phyloP scores from a whole-genome alignment of 2,113 vertebrate genomes.

The Boleophthalmus pectinirostris region DNA sequence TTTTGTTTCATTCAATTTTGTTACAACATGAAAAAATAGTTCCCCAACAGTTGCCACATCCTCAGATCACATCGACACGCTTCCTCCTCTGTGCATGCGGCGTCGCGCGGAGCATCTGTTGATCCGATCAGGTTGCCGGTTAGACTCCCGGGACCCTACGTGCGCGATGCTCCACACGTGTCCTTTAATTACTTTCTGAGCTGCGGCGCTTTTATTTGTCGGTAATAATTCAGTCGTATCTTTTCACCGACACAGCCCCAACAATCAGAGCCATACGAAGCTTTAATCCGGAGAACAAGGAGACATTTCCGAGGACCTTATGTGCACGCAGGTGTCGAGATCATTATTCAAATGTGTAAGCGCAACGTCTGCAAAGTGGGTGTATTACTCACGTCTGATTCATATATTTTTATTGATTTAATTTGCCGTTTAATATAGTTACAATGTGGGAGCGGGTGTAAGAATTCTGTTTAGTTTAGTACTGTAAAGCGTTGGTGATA shows the following conservation, averaged over 20 bases:
- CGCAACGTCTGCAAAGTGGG: neutral
- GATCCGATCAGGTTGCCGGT: constrained; percentile 36
- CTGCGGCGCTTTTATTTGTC: neutral
- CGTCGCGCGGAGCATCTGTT: constrained; percentile 43
- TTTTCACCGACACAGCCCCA: neutral
- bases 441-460: neutral
- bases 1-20: no score
- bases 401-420: no score
- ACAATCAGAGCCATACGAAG: constrained; percentile 1
- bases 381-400: neutral
- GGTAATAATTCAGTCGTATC: neutral
- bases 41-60: no score
- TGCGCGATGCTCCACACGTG: constrained; percentile 1
- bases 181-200: constrained; percentile 8
- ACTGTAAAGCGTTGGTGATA: no score
- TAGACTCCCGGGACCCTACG: constrained; percentile 19
- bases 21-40: no score
- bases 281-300: constrained; percentile 5
- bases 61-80: no score
- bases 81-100: neutral
- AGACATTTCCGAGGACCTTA: neutral
- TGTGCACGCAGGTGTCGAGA: constrained; percentile 7
- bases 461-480: neutral
- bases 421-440: neutral
- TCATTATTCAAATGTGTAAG: neutral